Conservation (phyloP, 2,797 vertebrate genomes). For the Lutjanus argentimaculatus region DNA sequence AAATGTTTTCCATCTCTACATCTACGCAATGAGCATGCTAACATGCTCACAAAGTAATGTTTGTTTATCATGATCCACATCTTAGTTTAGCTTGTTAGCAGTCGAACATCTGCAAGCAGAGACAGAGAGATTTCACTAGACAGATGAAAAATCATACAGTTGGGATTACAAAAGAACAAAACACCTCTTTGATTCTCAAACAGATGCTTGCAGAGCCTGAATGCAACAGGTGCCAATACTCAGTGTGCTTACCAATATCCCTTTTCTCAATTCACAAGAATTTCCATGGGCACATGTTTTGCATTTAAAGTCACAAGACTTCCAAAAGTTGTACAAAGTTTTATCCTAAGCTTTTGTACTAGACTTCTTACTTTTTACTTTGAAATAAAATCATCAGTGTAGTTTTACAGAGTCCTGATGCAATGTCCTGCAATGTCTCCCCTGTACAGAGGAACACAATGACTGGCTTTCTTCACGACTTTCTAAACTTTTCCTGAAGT, state of each 20-base stretch:
- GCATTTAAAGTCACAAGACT: background rate
- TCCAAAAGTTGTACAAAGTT: background rate
- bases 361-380: background rate
- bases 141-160: no score
- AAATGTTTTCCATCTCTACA: no score
- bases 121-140: background rate
- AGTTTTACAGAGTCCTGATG: conserved; percentile 29
- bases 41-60: no score
- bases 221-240: background rate
- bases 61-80: background rate
- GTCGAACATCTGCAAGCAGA: background rate
- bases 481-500: conserved; percentile 31
- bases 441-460: background rate
- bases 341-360: background rate
- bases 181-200: background rate
- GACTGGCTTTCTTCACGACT: background rate
- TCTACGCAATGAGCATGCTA: no score
- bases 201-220: background rate
- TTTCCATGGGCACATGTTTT: background rate
- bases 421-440: conserved; percentile 30
- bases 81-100: background rate
- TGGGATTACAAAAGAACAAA: no score
- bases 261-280: background rate
- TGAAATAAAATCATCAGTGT: background rate
- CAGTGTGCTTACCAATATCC: background rate